Base-by-base conservation (phyloP, 2,113 vertebrate species). In the Zosterops hypoxanthus region DNA sequence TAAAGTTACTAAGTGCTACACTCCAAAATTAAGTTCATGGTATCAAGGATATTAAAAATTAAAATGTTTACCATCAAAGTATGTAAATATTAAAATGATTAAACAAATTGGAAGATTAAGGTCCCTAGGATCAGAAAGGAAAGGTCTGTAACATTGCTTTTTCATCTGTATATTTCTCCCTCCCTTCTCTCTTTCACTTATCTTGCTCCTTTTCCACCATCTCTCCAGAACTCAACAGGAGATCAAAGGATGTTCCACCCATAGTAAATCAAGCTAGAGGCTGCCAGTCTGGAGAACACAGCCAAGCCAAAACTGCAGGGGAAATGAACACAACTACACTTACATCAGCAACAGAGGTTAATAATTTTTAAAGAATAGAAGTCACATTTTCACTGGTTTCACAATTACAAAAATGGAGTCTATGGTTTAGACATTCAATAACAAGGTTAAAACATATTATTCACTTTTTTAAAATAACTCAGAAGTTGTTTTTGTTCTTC, bases 191-290 rank as follows among this genome's bases (percentile, higher is more conserved):
- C 96, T 95, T 72, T 41, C 44, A 92, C 90, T 95, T 92, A 81
- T 65, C 46, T 87, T 88, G 39, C 56, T 97, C 76, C 77, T 90
- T 92, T 97, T 94, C 78, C 34, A 96, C 90, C 87, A 90, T 65
- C 76, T 97, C 96, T 91, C 94, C 95, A 96, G 86, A 97, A 95
- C 84, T 94, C 87, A 92, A 88, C 55, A 92, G 79, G 25, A 96
- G 93, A 96, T 97, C 96, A 97, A 97, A 97, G 90, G 91, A 94
- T 71, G 94, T 49, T 90, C 84, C 68, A 94, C 41, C 70, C 80
- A 85, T 82, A 94, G 66, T 87, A 96, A 97, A 97, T 94, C 94
- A 94, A 90, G 56, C 56, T 50, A 87, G 79, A 94, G 89, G 90
- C 53, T 93, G 89, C 79, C 73, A 94, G 69, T 77, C 95, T 87